Base-by-base conservation (phyloP, 30 jellyfish, hydroid and myxozoan genomes). In the Hydractinia echinata region DNA sequence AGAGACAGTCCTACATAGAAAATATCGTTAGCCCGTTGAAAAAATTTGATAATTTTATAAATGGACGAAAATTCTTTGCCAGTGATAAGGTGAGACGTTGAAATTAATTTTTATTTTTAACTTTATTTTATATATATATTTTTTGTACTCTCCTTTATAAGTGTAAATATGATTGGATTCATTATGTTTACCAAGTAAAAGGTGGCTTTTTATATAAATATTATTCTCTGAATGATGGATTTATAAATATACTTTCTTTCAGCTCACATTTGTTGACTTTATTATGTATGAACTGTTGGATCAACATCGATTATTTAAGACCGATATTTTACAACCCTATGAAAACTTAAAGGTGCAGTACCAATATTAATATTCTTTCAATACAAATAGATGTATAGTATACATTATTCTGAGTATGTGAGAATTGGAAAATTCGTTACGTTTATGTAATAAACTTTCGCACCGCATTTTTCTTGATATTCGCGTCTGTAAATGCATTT, bases 191-290 rank as follows among this genome's bases (percentile, higher is more conserved):
- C 44, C 44, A 30, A 30, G 44, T 30, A 30, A 30, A 30, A 30
- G 44, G 44, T 30, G 44, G 44, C 44, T 30, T 30, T 30, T 30
- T 30, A 30, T 30, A 30, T 30, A 30, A 30, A 30, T 30, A 30
- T 30, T 30, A 30, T 30, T 30, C 44, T 30, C 44, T 30, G 44
- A 30, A 30, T 30, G 44, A 30, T 30, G 44, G 44, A 30, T 30
- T 30, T 30, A 30, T 30, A 30, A 30, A 30, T 30, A 30, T 58
- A 58, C 3, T 58, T 64, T 44, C 39, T 64, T 64, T 64, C 5
- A 76, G 84, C 20, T 60, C 0, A 78, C 86, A 8, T 78, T 78
- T 62, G 86, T 78, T 8, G 86, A 78, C 5, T 78, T 78, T 50
- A 54, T 39, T 0, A 78, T 78, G 86, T 78, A 78, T 6, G 86